phyloP scores from a whole-genome alignment of 2,797 vertebrate species.

The Sphenopsis melanotis region DNA sequence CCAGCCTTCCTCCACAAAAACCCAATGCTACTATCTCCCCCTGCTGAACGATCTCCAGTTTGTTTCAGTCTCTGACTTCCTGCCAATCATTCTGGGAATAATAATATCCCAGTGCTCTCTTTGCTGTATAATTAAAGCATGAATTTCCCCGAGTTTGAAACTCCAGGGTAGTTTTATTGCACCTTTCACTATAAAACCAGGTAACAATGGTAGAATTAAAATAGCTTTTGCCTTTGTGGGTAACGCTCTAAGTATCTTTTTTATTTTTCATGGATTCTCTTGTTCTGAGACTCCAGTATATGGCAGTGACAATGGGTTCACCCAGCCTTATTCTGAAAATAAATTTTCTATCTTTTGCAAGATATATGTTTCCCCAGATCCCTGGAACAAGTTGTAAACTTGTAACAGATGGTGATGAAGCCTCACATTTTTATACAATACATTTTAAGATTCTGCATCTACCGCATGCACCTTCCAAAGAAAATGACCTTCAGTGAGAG shows the following conservation, averaged over 20 bases:
- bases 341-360: conserved; percentile 73
- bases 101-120: conserved; percentile 65
- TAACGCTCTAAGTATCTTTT: conserved; percentile 53
- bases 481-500: conserved; percentile 75
- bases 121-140: conserved; percentile 73
- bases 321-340: conserved; percentile 69
- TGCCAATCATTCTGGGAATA: conserved; percentile 68
- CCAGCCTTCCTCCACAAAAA: conserved; percentile 36
- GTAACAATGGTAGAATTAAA: conserved; percentile 70
- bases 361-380: conserved; percentile 78
- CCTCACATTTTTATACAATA: conserved; percentile 75
- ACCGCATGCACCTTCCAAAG: conserved; percentile 66
- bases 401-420: conserved; percentile 78
- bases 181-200: conserved; percentile 72
- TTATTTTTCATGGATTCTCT: conserved; percentile 57
- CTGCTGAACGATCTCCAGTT: conserved; percentile 41
- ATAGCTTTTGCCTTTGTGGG: conserved; percentile 64
- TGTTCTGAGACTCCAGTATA: conserved; percentile 56
- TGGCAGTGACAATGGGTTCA: conserved; percentile 67
- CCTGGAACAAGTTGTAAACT: conserved; percentile 75
- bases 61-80: conserved; percentile 61
- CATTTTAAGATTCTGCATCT: conserved; percentile 71
- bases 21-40: conserved; percentile 53
- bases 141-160: conserved; percentile 73
- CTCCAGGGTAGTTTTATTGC: conserved; percentile 71